These are phyloP conservation scores for Polydesmus complanatus DNA, from an alignment of 2,888 invertebrate species.

Conservation along the genomic window DNA sequence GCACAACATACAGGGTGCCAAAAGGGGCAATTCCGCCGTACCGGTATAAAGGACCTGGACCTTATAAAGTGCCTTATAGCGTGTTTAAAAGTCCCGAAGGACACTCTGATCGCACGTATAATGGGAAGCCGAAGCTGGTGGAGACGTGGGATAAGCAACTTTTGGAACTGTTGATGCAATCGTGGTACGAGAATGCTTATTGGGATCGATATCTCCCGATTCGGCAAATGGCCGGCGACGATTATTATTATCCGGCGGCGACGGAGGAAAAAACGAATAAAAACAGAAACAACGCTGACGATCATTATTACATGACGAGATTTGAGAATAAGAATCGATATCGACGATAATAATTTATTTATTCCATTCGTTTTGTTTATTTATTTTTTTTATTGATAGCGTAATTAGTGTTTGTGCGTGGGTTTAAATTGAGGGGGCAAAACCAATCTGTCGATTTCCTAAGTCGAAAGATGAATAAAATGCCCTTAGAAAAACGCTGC, in stretches of 20 bases:
- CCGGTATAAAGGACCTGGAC: slow-evolving; percentile 8
- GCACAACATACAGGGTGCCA: slow-evolving; percentile 11
- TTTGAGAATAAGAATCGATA: not conserved
- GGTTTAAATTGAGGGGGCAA: not conserved
- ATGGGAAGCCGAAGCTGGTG: slow-evolving; percentile 10
- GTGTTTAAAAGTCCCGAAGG: slow-evolving; percentile 6
- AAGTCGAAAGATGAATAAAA: not conserved
- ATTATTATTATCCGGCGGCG: not conserved
- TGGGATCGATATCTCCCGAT: slow-evolving; percentile 4
- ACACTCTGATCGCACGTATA: not conserved
- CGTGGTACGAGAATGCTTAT: slow-evolving; percentile 11
- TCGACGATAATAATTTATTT: not conserved
- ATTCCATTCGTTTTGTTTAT: not conserved
- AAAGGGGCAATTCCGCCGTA: slow-evolving; percentile 10
- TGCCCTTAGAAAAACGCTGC: not conserved
- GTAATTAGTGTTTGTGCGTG: too few species aligned
- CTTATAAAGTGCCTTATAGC: slow-evolving; percentile 12
- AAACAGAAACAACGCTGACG: not conserved
- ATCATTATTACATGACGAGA: not conserved
- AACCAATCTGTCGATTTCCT: not conserved
- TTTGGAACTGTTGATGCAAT: slow-evolving; percentile 7
- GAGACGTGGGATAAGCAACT: slow-evolving; percentile 13
- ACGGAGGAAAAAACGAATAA: not conserved
- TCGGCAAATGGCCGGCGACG: not conserved
- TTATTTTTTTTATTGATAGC: not conserved